Conservation (phyloP, 2,888 invertebrate species). For the Polyploca ridens region DNA sequence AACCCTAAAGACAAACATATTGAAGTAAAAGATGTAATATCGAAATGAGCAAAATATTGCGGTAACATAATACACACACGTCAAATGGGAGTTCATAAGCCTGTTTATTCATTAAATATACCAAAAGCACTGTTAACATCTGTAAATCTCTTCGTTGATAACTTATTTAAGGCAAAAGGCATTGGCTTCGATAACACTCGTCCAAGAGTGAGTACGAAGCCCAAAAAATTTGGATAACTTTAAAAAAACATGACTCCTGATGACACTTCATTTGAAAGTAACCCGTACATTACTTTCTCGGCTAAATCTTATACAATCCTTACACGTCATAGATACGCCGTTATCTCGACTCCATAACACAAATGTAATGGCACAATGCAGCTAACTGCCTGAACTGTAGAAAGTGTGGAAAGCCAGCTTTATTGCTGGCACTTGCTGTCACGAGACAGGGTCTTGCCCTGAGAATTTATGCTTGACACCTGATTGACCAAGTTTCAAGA, state of each 20-base stretch:
- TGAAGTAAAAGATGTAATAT: no score
- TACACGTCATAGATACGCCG: not conserved
- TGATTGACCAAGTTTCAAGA: not conserved
- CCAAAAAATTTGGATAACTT: no score
- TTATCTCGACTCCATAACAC: not conserved
- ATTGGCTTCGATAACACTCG: no score
- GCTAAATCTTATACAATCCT: constrained; percentile 2
- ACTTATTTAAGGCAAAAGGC: no score
- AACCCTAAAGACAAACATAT: no score
- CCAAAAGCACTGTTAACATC: no score
- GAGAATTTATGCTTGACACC: constrained; percentile 6
- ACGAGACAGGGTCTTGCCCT: not conserved
- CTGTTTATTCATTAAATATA: no score
- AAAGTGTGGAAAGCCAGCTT: constrained; percentile 21
- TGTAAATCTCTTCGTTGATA: no score
- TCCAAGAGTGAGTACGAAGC: no score
- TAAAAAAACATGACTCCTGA: not conserved
- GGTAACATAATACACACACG: no score
- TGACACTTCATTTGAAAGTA: not conserved
- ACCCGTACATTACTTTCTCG: not conserved
- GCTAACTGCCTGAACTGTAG: constrained; percentile 13
- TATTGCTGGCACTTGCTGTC: constrained; percentile 4
- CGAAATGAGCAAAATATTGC: not conserved
- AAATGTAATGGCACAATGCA: constrained; percentile 7
- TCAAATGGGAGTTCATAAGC: no score